These are phyloP conservation scores for Plagodis dolabraria DNA, from an alignment of 2,888 invertebrate species.

Conservation along the genomic window DNA sequence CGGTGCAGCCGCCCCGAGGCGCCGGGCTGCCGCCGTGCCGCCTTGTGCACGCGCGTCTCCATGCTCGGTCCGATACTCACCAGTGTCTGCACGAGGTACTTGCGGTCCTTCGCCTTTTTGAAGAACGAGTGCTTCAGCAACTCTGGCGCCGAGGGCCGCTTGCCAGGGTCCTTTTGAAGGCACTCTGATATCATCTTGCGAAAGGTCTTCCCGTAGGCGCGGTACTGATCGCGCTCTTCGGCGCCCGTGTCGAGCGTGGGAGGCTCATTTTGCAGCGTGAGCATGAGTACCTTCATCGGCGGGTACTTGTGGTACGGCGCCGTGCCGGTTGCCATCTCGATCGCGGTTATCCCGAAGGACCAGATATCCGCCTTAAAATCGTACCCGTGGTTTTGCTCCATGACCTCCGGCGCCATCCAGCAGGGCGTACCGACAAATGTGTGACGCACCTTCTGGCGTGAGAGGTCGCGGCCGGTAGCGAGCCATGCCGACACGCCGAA, in stretches of 20 bases:
- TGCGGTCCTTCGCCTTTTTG: slow-evolving; percentile 98
- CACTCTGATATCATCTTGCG: slow-evolving; percentile 99
- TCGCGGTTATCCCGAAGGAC: slow-evolving; percentile 97
- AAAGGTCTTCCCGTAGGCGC: slow-evolving; percentile 98
- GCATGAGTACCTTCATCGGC: slow-evolving; percentile 99
- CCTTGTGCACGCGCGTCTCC: slow-evolving; percentile 96
- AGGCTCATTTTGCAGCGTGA: slow-evolving; percentile 99
- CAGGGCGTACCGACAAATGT: slow-evolving; percentile 99
- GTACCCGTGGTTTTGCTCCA: slow-evolving; percentile 99
- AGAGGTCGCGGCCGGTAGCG: slow-evolving; percentile 97
- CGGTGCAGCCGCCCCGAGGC: slow-evolving; percentile 94
- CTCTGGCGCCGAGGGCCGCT: slow-evolving; percentile 98
- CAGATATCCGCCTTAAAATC: slow-evolving; percentile 97
- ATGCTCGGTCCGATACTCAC: slow-evolving; percentile 94
- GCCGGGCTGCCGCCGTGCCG: slow-evolving; percentile 92
- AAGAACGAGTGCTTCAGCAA: slow-evolving; percentile 99
- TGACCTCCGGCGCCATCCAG: slow-evolving; percentile 99
- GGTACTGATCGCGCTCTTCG: slow-evolving; percentile 99
- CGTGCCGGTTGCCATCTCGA: slow-evolving; percentile 99
- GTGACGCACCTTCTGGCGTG: slow-evolving; percentile 97
- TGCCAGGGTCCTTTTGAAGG: slow-evolving; percentile 97
- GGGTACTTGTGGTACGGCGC: slow-evolving; percentile 99
- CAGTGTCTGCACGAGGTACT: slow-evolving; percentile 94
- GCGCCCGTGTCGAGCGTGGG: slow-evolving; percentile 98
- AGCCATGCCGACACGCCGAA: slow-evolving; percentile 99